Evolutionary conservation across 37 sponge, comb jelly and placozoan genomes (phyloP), one percentile per base, ranked within the genome.

Genomic region (Agelas oroides): DNA sequence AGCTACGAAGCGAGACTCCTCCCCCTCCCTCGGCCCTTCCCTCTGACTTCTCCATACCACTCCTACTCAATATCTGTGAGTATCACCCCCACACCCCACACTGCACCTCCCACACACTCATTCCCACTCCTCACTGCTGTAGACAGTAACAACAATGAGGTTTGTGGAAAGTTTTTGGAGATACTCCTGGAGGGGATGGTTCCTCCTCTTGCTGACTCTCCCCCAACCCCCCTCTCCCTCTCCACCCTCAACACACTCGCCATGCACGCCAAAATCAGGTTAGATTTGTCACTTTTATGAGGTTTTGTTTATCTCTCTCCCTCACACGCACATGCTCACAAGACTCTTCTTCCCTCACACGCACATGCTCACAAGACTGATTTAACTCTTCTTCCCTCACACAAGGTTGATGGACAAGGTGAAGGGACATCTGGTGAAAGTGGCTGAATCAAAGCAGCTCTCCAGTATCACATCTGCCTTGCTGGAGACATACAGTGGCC

Each of bases 241-340:
- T 55, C 59, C 30, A 58, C 83, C 17, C 80, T 92, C 52, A 79
- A 84, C 46, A 20, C 75, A 12, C 70, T 92, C 11, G 84, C 75
- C 20, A 72, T 88, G 79, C 88, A 88, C 30, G 78, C 88, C 34
- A 92, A 92, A 59, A 77, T 88, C 69, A 88, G 77, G 88, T 88
- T 21, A 60, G 53, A 36, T 21, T 1, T 30, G 17, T 56, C 54
- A 24, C 15, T n/a, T n/a, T 18, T 13, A 21, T 71, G 40, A 15
- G 18, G 58, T 56, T 56, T 19, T 46, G 46, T 46, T 8, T 46
- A 8, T 46, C 46, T 46, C 6, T 46, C 46, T 46, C 6, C 8
- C 46, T 46, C 46, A 12, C 6, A 12, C 46, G 3, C 46, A 12
- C 46, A 12, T 8, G 3, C 46, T 46, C 46, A n/a, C n/a, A n/a